phyloP scores from a whole-genome alignment of 2,888 invertebrate species.

The Fragum sueziense region DNA sequence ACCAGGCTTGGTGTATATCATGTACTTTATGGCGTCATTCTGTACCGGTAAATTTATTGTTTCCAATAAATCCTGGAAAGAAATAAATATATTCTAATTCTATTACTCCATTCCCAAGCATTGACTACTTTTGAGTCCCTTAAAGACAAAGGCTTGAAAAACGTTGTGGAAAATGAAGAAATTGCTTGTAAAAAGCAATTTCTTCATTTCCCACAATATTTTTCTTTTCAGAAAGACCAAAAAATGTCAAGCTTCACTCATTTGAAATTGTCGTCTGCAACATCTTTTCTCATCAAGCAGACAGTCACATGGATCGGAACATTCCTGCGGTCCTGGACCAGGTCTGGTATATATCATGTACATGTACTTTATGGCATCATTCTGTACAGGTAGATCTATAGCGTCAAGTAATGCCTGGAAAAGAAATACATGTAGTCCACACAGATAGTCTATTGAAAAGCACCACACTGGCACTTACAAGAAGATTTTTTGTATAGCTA shows the following conservation, averaged over 20 bases:
- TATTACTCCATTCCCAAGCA: no score
- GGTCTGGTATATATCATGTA: slow-evolving; percentile 93
- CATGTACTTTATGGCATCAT: slow-evolving; percentile 88
- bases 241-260: no score
- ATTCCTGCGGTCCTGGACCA: slow-evolving; percentile 89
- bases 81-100: neutral
- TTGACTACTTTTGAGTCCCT: no score
- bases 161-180: no score
- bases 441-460: no score
- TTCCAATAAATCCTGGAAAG: slow-evolving; percentile 67
- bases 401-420: slow-evolving; percentile 67
- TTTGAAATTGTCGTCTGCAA: no score
- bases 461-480: no score
- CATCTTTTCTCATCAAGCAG: slow-evolving; percentile 67
- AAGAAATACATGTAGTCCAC: neutral
- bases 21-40: slow-evolving; percentile 88
- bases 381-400: slow-evolving; percentile 76
- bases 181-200: no score
- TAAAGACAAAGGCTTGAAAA: no score
- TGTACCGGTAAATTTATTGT: slow-evolving; percentile 75
- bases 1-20: slow-evolving; percentile 92
- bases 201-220: no score
- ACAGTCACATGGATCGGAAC: slow-evolving; percentile 65
- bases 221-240: no score
- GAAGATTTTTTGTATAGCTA: no score